Percentiles rank a stretch among this genome's conserved stretches.
Evolutionary conservation across 2,888 invertebrate species (phyloP).

Genomic region (Cetonia aurata): DNA sequence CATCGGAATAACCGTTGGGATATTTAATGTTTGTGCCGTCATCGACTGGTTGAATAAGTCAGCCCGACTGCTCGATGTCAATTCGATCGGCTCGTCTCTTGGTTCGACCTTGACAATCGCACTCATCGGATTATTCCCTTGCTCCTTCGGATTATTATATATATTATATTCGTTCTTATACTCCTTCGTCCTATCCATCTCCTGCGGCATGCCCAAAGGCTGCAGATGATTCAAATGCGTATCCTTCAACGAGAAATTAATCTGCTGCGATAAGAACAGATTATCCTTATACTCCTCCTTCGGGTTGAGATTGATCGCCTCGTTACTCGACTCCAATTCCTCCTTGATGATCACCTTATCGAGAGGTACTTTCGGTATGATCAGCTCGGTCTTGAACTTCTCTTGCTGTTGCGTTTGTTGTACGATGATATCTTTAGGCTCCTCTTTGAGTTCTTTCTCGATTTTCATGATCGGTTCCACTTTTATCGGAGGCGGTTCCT

Average conservation of each 20-base stretch:
- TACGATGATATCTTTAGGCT: slow-evolving; percentile 51
- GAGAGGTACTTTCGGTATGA: slow-evolving; percentile 73
- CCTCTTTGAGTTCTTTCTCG: slow-evolving; percentile 56
- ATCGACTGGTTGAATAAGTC: slow-evolving; percentile 51
- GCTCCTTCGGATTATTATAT: slow-evolving; percentile 43
- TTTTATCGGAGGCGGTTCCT: slow-evolving; percentile 55
- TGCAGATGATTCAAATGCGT: slow-evolving; percentile 51
- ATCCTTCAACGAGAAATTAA: slow-evolving; percentile 61
- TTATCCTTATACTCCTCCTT: slow-evolving; percentile 56
- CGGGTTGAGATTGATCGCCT: slow-evolving; percentile 52
- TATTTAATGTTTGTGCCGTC: slow-evolving; percentile 60
- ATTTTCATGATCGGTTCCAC: slow-evolving; percentile 58
- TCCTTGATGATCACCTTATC: slow-evolving; percentile 67
- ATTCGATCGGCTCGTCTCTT: slow-evolving; percentile 65
- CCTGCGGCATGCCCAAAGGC: slow-evolving; percentile 58
- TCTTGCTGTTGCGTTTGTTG: slow-evolving; percentile 53
- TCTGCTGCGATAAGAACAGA: slow-evolving; percentile 59
- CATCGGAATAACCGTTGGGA: slow-evolving; percentile 62
- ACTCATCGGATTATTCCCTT: slow-evolving; percentile 49
- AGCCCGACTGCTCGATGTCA: slow-evolving; percentile 55
- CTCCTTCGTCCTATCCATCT: slow-evolving; percentile 56
- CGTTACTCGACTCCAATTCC: slow-evolving; percentile 61
- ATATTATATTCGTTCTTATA: slow-evolving; percentile 50
- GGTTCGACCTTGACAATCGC: slow-evolving; percentile 64
- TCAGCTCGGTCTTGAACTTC: slow-evolving; percentile 73